Percentiles rank a stretch among this genome's conserved stretches.
phyloP scores from a whole-genome alignment of 2,113 vertebrate species.

The Eurypyga helias region DNA sequence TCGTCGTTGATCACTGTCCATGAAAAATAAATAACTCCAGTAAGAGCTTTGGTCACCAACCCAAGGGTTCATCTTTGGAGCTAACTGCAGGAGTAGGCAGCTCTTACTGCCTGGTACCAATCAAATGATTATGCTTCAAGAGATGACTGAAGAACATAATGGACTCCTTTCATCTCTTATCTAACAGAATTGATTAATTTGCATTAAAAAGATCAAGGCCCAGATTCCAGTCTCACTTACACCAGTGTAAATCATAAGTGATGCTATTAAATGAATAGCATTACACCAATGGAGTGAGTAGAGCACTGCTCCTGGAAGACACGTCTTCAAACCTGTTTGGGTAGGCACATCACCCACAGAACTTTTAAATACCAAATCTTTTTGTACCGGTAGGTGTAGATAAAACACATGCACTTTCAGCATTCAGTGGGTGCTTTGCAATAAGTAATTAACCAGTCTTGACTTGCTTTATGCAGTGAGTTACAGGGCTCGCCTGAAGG shows the following conservation, averaged over 20 bases:
- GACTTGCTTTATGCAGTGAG: background rate
- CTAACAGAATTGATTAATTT: slow-evolving; percentile 50
- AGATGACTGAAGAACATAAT: background rate
- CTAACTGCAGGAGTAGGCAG: background rate
- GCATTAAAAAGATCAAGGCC: slow-evolving; percentile 35
- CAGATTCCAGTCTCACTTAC: background rate
- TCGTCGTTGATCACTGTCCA: background rate
- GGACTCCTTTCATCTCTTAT: slow-evolving; percentile 28
- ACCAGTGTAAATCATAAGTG: background rate
- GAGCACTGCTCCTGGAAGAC: background rate
- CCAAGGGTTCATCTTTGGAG: background rate
- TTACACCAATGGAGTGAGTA: background rate
- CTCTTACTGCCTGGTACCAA: background rate
- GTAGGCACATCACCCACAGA: background rate
- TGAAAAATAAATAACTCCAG: slow-evolving; percentile 20
- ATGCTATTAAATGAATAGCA: background rate
- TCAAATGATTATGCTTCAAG: slow-evolving; percentile 25
- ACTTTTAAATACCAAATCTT: background rate
- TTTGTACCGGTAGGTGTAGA: background rate
- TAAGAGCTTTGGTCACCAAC: background rate
- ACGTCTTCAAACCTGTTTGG: background rate
- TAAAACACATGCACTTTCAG: background rate
- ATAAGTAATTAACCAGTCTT: background rate
- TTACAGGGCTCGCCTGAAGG: background rate
- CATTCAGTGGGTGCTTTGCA: background rate